Evolutionary conservation across 2,113 vertebrate species (phyloP), one percentile per base, ranked within the genome.

Genomic region (Galemys pyrenaicus): DNA sequence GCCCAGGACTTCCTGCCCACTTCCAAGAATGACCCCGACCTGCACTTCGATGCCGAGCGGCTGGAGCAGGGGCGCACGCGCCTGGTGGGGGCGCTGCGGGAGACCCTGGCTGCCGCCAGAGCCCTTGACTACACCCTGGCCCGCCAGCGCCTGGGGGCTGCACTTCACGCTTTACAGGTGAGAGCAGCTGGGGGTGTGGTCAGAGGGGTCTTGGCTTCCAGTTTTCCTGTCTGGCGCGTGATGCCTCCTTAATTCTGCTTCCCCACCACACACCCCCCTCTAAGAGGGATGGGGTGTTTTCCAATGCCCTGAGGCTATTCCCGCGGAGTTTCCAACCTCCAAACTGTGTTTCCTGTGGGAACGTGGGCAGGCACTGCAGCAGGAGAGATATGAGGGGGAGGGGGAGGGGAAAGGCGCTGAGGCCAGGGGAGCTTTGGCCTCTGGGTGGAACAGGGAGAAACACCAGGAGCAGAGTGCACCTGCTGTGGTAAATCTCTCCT

Each of bases 161-260:
- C 99, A 0, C 97, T 99, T 30, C 99, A 99, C 58, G 98, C 98
- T 28, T 95, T 99, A 87, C 99, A 99, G 99, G 99, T 99, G 67
- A 87, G 87, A 22, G 79, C 10, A 62, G 49, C 3, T 46, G 19
- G 30, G 9, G 19, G 8, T 6, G 2, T n/a, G 20, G 16, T 60
- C 17, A 30, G 35, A 11, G 65, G 60, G n/a, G 6, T 51, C 73
- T 67, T 51, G 7, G 1, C 62, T 39, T 46, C 6, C 1, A 28
- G 41, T 67, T 24, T 75, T 49, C 60, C 54, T 6, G 2, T 26
- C 20, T 46, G 68, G 7, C 0, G 1, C n/a, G 13, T 22, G n/a
- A n/a, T n/a, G 13, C 51, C 68, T 51, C 30, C 58, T 71, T 39
- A 49, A n/a, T 64, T 9, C 13, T 68, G 22, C 22, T 28, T 17